Evolutionary conservation across 1,140 invertebrate species (phyloP).

Genomic region (Apis florea): DNA sequence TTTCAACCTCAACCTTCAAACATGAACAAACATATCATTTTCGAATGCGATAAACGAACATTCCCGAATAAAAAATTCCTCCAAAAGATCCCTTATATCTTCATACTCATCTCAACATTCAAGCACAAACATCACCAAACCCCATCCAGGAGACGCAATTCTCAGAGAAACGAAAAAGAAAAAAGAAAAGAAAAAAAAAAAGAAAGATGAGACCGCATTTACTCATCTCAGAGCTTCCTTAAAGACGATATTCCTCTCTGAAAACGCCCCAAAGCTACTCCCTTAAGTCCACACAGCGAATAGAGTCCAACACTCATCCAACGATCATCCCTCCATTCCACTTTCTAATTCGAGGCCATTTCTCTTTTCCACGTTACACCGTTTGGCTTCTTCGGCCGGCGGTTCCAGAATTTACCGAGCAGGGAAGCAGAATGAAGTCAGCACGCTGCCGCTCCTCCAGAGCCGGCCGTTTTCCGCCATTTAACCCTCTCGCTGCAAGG

Average conservation of each 20-base stretch:
- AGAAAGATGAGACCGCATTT: background rate
- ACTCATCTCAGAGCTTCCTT: background rate
- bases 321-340: background rate
- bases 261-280: background rate
- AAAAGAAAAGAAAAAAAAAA: too few relatives aligned
- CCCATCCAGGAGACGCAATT: background rate
- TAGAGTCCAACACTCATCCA: background rate
- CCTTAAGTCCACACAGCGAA: background rate
- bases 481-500: slow-evolving; percentile 49
- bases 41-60: too few relatives aligned
- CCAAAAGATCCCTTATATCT: background rate
- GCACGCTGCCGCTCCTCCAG: slow-evolving; percentile 22
- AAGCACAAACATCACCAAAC: background rate
- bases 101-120: background rate
- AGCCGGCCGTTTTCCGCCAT: slow-evolving; percentile 54
- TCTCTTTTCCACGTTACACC: slow-evolving; percentile 54
- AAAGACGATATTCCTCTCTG: slow-evolving; percentile 1
- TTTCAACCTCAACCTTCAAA: too few relatives aligned
- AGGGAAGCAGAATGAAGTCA: slow-evolving; percentile 45
- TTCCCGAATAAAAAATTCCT: background rate
- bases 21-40: too few relatives aligned
- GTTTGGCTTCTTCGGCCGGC: slow-evolving; percentile 57
- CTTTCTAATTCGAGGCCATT: slow-evolving; percentile 53
- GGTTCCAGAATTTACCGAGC: slow-evolving; percentile 51
- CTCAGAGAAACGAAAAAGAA: too few relatives aligned